phyloP scores from a whole-genome alignment of 2,113 vertebrate genomes.

The Sialia sialis region DNA sequence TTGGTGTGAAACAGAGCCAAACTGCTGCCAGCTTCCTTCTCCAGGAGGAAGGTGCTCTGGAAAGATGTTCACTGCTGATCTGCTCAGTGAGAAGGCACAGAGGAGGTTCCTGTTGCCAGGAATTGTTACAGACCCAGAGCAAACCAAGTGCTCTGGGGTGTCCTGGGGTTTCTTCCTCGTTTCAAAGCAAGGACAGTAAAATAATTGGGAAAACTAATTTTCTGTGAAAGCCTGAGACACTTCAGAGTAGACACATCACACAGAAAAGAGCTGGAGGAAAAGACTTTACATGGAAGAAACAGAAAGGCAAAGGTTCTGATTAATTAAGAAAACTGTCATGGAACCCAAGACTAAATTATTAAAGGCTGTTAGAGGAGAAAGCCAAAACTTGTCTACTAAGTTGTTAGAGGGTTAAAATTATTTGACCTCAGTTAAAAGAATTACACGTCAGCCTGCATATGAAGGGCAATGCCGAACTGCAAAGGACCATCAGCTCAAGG shows the following conservation, averaged over 20 bases:
- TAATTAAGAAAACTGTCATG: not conserved
- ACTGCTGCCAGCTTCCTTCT: not conserved
- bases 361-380: not conserved
- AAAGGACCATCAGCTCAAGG: not conserved
- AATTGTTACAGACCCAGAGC: not conserved
- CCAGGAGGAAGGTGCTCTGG: not conserved
- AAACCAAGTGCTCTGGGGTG: not conserved
- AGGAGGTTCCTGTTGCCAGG: not conserved
- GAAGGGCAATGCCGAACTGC: not conserved
- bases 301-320: not conserved
- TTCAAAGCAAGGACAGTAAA: not conserved
- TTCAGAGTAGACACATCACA: not conserved
- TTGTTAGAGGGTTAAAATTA: not conserved
- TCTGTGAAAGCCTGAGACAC: not conserved
- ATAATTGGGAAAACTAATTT: not conserved
- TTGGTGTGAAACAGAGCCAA: not conserved
- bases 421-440: not conserved
- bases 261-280: not conserved
- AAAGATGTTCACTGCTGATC: not conserved
- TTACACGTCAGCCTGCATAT: not conserved
- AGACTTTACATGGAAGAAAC: not conserved
- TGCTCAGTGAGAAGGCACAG: not conserved
- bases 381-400: not conserved
- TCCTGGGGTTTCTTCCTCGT: not conserved
- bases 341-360: not conserved